phyloP scores from a whole-genome alignment of 2,113 vertebrate species.

The Ammospiza caudacuta region DNA sequence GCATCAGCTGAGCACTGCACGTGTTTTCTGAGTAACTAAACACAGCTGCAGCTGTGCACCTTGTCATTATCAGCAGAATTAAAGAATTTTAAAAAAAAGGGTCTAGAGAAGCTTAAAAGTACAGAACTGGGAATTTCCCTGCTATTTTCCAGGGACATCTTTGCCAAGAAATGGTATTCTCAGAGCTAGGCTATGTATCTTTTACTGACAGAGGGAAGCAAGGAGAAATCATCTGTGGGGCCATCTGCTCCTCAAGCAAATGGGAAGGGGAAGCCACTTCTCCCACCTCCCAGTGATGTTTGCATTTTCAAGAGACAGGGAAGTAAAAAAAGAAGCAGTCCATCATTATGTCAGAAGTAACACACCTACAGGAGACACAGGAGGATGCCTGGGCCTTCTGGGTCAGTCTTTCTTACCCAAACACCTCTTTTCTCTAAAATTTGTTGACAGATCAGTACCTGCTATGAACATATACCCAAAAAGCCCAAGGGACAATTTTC shows the following conservation, averaged over 20 bases:
- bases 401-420: not conserved
- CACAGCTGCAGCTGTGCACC: not conserved
- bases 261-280: not conserved
- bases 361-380: not conserved
- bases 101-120: not conserved
- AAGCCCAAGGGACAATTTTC: not conserved
- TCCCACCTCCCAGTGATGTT: not conserved
- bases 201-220: slow-evolving; percentile 42
- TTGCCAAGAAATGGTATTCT: slow-evolving; percentile 46
- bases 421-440: not conserved
- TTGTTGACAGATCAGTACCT: not conserved
- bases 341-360: not conserved
- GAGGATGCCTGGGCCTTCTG: accelerated
- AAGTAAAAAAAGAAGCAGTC: slow-evolving; percentile 5
- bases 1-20: accelerated
- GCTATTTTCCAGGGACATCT: slow-evolving; percentile 1
- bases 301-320: not conserved
- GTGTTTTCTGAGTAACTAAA: not conserved
- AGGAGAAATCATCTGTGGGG: slow-evolving; percentile 22
- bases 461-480: not conserved
- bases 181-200: not conserved
- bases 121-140: slow-evolving; percentile 28
- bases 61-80: not conserved
- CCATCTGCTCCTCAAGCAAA: slow-evolving; percentile 41
- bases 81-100: not conserved